phyloP scores from a whole-genome alignment of 2,888 invertebrate genomes.

The Cactoblastis cactorum region DNA sequence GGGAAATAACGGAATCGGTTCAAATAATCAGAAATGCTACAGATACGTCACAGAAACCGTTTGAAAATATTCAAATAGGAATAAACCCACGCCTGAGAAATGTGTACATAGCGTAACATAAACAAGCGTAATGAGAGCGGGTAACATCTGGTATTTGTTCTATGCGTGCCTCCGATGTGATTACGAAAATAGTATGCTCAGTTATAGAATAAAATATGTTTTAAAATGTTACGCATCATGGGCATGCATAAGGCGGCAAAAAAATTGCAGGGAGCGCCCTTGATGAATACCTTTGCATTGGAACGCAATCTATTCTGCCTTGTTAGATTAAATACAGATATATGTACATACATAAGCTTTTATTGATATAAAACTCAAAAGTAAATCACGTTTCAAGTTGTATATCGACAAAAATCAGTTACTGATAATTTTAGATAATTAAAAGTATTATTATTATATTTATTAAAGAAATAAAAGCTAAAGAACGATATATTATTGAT shows the following conservation, averaged over 20 bases:
- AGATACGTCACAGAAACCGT: slow-evolving; percentile 48
- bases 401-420: too few relatives aligned
- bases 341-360: too few relatives aligned
- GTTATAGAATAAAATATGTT: background rate
- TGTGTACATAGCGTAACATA: slow-evolving; percentile 49
- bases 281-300: background rate
- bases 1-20: slow-evolving; percentile 56
- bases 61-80: slow-evolving; percentile 47
- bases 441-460: too few relatives aligned
- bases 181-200: slow-evolving; percentile 6
- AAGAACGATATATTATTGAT: too few relatives aligned
- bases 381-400: too few relatives aligned
- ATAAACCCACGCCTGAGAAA: slow-evolving; percentile 44
- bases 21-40: slow-evolving; percentile 65
- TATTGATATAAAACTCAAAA: too few relatives aligned
- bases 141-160: slow-evolving; percentile 29
- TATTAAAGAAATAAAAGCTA: too few relatives aligned
- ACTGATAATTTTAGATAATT: too few relatives aligned
- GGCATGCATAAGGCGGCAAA: background rate
- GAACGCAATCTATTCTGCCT: background rate
- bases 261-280: background rate
- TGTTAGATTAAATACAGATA: background rate
- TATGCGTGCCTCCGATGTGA: slow-evolving; percentile 21
- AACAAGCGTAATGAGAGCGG: slow-evolving; percentile 45
- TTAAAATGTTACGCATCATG: slow-evolving; percentile 1